These are phyloP conservation scores for Chrysomela aeneicollis DNA, from an alignment of 2,888 invertebrate species.

Conservation along the genomic window DNA sequence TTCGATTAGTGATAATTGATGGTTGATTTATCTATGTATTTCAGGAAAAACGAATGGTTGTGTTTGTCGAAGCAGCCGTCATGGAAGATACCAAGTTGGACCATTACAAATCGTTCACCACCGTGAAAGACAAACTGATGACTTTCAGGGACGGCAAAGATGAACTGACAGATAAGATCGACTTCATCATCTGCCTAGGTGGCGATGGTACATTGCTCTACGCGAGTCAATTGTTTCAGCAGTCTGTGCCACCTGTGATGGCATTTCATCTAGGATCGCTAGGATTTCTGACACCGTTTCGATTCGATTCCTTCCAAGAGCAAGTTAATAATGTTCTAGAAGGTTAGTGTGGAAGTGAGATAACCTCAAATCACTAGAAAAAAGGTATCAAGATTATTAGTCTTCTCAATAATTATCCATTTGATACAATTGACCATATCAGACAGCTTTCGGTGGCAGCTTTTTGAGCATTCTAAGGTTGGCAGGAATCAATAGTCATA, in stretches of 20 bases:
- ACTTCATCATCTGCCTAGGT: slow-evolving; percentile 95
- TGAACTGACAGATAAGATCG: slow-evolving; percentile 94
- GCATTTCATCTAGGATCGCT: slow-evolving; percentile 96
- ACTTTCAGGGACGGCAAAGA: slow-evolving; percentile 90
- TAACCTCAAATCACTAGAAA: background rate
- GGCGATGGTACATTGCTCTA: slow-evolving; percentile 97
- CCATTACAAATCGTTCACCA: slow-evolving; percentile 77
- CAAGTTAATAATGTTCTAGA: slow-evolving; percentile 94
- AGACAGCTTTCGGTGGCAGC: no score
- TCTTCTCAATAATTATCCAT: no score
- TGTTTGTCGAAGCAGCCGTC: slow-evolving; percentile 92
- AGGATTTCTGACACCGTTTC: slow-evolving; percentile 95
- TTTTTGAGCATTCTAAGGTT: no score
- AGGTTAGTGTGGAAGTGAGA: slow-evolving; percentile 65
- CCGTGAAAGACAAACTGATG: slow-evolving; percentile 84
- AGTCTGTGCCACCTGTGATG: slow-evolving; percentile 97
- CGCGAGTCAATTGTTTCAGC: slow-evolving; percentile 93
- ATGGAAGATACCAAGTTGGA: slow-evolving; percentile 83
- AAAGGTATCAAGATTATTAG: no score
- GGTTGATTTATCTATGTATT: slow-evolving; percentile 45
- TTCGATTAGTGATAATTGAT: background rate
- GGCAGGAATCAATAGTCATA: no score
- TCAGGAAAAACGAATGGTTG: slow-evolving; percentile 94
- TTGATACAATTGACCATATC: no score
- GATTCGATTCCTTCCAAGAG: slow-evolving; percentile 92